Evolutionary conservation across 2,888 invertebrate species (phyloP), one percentile per base, ranked within the genome.

Genomic region (Calameuta idolon): DNA sequence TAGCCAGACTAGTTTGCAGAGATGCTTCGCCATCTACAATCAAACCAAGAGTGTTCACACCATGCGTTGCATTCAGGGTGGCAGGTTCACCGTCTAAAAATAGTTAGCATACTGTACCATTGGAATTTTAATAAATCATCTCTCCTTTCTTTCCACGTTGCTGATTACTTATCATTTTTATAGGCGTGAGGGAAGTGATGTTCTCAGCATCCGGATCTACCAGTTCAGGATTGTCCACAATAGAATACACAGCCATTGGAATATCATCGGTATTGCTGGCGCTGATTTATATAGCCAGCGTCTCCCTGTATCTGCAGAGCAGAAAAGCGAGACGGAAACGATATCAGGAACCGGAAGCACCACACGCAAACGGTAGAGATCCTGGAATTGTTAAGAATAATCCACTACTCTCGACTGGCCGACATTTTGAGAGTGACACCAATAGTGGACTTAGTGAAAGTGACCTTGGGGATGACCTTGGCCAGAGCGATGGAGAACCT

Each of bases 41-140:
- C 68, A 83, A 92, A 35, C 85, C 92, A 2, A 93, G 94, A 77
- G 94, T 97, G 34, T 96, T 96, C 91, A 95, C 96, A 3, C 97
- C 97, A 0, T 97, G 97, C 88, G 96, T 97, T 74, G 96, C 97
- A 4, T 97, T 97, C 88, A 93, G 97, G 82, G 95, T 97, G 11
- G 97, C 96, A 84, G 97, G 97, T 76, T 95, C 96, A 69, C 96
- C 97, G 15, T 94, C 94, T 1, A 95, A 93, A 89, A 94, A 92
- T 82, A 95, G 95, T 95, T 92, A 93, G 69, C 37, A 15, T 73
- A 68, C 75, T 2, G 23, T 75, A 35, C 12, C 79, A 78, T 80
- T 31, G 0, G 4, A 73, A n/a, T 31, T 9, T 71, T 33, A 31
- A 71, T 71, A 0, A 9, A 31, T 33, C n/a, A 12, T 55, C 23